Evolutionary conservation across 2,888 invertebrate genomes (phyloP).

Genomic region (Agrochola lychnidis): DNA sequence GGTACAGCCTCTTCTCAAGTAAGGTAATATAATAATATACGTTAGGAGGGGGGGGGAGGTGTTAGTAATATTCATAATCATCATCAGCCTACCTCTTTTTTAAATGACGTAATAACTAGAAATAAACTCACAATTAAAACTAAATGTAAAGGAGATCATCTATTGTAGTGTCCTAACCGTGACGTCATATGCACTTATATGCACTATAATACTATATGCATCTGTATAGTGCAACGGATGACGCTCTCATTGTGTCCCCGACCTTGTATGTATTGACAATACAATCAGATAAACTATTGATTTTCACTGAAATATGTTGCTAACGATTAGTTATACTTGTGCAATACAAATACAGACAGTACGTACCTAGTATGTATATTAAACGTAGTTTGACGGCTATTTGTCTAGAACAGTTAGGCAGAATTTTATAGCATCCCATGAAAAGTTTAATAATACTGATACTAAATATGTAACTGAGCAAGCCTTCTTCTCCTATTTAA

Average conservation of each 20-base stretch:
- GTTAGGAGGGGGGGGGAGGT: too few relatives aligned
- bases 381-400: not conserved
- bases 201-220: not conserved
- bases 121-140: constrained; percentile 32
- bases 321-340: constrained; percentile 24
- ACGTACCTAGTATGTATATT: not conserved
- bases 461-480: not conserved
- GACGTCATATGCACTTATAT: constrained; percentile 35
- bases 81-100: not conserved
- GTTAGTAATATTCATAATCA: not conserved
- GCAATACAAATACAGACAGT: not conserved
- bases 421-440: too few relatives aligned
- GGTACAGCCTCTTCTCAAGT: not conserved
- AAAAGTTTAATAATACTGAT: too few relatives aligned
- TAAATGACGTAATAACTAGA: constrained; percentile 22
- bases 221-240: constrained; percentile 17
- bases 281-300: constrained; percentile 28
- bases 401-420: not conserved
- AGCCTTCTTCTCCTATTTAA: not conserved
- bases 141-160: constrained; percentile 16
- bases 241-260: constrained; percentile 40
- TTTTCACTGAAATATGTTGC: constrained; percentile 45
- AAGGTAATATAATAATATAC: not conserved
- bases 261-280: constrained; percentile 47
- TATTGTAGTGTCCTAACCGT: constrained; percentile 16